phyloP scores from a whole-genome alignment of 2,797 vertebrate genomes.

The Mastacembelus armatus region DNA sequence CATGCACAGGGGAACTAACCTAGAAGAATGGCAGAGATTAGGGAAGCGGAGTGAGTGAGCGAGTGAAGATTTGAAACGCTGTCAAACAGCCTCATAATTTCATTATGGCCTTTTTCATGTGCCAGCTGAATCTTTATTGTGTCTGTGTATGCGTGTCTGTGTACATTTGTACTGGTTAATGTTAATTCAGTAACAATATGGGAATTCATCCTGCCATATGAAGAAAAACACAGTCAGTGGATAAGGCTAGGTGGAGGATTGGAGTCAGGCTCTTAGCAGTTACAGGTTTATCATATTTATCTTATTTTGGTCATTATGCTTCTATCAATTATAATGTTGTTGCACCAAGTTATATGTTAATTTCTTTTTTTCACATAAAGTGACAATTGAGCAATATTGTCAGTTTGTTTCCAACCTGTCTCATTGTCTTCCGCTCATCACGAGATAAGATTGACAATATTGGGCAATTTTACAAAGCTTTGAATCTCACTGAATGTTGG shows the following conservation, averaged over 20 bases:
- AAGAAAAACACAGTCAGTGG: conserved; percentile 1
- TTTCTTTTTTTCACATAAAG: too few species aligned
- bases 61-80: conserved; percentile 4
- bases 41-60: conserved; percentile 3
- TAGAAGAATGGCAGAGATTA: background rate
- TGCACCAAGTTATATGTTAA: background rate
- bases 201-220: conserved; percentile 21
- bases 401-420: background rate
- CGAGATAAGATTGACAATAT: background rate
- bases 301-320: background rate
- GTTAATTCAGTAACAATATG: conserved; percentile 8
- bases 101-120: background rate
- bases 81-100: background rate
- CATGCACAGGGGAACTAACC: conserved; percentile 9
- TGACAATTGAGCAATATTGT: too few species aligned
- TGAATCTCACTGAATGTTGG: background rate
- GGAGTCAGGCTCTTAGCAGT: background rate
- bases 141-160: background rate
- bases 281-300: background rate
- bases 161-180: conserved; percentile 16
- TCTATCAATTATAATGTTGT: background rate
- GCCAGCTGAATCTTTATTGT: conserved; percentile 13
- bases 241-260: background rate
- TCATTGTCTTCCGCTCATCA: background rate
- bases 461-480: background rate